Evolutionary conservation across 2,113 vertebrate genomes (phyloP).

Genomic region (Oncorhynchus mykiss): DNA sequence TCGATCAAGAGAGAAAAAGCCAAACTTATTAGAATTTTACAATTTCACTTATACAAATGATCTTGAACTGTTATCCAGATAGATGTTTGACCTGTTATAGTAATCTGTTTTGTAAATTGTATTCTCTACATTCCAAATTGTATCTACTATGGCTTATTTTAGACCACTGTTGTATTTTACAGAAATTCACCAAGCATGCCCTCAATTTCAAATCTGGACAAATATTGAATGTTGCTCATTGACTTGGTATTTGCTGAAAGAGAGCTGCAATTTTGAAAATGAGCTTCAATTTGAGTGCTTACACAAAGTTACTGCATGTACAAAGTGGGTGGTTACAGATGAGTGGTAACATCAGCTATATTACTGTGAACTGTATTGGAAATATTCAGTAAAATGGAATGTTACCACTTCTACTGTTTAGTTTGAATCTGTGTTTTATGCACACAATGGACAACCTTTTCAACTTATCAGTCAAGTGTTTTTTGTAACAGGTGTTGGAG

Average conservation of each 20-base stretch:
- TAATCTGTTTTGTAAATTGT: constrained; percentile 1
- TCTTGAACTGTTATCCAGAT: no score
- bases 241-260: constrained; percentile 30
- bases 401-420: background rate
- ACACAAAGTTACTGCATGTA: constrained; percentile 34
- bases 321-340: constrained; percentile 6
- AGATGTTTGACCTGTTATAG: background rate
- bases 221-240: constrained; percentile 17
- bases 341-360: constrained; percentile 18
- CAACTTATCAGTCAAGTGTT: no score
- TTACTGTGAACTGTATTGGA: constrained; percentile 45
- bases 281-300: constrained; percentile 41
- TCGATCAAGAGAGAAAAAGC: no score
- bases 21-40: no score
- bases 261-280: constrained; percentile 20
- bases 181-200: background rate
- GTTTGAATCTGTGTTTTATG: constrained; percentile 4
- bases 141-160: background rate
- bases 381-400: constrained; percentile 42
- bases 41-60: no score
- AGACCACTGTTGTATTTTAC: background rate
- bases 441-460: no score
- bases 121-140: constrained; percentile 27
- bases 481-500: no score
- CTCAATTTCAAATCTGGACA: background rate